These are phyloP conservation scores for Blennius ocellaris DNA, from an alignment of 2,113 vertebrate genomes.

Conservation along the genomic window DNA sequence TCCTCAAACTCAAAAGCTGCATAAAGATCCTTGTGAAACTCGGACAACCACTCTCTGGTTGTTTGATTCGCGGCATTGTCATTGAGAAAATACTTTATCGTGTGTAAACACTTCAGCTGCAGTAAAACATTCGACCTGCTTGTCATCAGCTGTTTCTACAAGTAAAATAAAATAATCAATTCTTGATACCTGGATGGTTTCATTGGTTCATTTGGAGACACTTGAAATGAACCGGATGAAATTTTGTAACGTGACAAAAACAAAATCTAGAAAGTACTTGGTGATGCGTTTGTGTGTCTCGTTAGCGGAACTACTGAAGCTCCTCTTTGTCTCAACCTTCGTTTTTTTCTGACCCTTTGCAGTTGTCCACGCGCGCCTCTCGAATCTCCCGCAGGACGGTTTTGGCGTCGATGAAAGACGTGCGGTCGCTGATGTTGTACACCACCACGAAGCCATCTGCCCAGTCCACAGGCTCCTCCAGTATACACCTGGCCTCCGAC, in stretches of 20 bases:
- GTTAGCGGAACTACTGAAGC: not conserved
- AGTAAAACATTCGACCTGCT: no score
- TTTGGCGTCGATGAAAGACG: constrained; percentile 82
- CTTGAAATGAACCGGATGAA: no score
- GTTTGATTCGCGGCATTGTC: not conserved
- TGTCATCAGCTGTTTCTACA: no score
- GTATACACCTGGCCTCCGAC: constrained; percentile 73
- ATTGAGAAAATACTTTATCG: no score
- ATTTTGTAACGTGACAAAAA: no score
- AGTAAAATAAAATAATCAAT: no score
- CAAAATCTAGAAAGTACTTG: no score
- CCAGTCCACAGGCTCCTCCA: constrained; percentile 84
- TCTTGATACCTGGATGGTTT: no score
- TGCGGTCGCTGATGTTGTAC: constrained; percentile 83
- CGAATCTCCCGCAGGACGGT: constrained; percentile 80
- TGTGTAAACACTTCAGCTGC: no score
- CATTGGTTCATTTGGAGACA: no score
- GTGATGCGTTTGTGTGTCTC: no score
- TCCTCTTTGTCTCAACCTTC: not conserved
- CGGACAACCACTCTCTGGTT: not conserved
- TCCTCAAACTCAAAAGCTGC: constrained; percentile 32
- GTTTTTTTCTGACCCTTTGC: constrained; percentile 79
- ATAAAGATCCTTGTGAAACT: constrained; percentile 24
- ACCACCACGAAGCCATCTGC: constrained; percentile 84
- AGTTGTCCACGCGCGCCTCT: constrained; percentile 72